Evolutionary conservation across 2,888 invertebrate genomes (phyloP), one percentile per base, ranked within the genome.

Genomic region (Apotomis capreana): DNA sequence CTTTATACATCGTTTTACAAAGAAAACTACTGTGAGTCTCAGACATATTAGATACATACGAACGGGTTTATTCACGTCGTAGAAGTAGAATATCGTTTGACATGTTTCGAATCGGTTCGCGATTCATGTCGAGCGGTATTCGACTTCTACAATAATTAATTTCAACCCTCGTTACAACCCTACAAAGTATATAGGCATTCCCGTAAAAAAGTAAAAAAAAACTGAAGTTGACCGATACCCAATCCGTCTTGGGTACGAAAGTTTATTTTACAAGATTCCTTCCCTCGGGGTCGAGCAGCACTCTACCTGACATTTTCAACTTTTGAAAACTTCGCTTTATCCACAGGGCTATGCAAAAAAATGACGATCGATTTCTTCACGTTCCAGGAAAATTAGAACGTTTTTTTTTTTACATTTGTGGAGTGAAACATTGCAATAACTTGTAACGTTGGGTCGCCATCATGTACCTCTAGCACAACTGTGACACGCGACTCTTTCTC

Each of bases 241-340:
- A 15, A 71, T 71, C 61, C 67, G 61, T 71, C 67, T 67, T 67
- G 51, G 57, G 61, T 51, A 51, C 55, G 61, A 71, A 67, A 67
- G 67, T 67, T 55, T 55, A 61, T 57, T 71, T 55, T 57, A 71
- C 61, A 67, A 58, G 40, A 57, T 69, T 63, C 15, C 15, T 13
- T 59, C 65, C 51, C 58, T 13, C n/a, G 70, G 70, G 61, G 60
- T 71, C 58, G 40, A 40, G 40, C 51, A 36, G 13, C 57, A 58
- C 61, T 71, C 62, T 12, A 51, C 58, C 57, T 72, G 62, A 72
- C 15, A 68, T 68, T 68, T 62, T 46, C 62, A 59, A 68, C 40
- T 49, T 54, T 52, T 67, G 46, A 46, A 52, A 72, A 68, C 68
- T 72, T 68, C 13, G 5, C 15, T 62, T 61, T 61, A 57, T 70